Percentiles rank a stretch among this genome's conserved stretches.
These are phyloP conservation scores for Fringilla coelebs DNA, from an alignment of 2,797 vertebrate species.

Conservation along the genomic window DNA sequence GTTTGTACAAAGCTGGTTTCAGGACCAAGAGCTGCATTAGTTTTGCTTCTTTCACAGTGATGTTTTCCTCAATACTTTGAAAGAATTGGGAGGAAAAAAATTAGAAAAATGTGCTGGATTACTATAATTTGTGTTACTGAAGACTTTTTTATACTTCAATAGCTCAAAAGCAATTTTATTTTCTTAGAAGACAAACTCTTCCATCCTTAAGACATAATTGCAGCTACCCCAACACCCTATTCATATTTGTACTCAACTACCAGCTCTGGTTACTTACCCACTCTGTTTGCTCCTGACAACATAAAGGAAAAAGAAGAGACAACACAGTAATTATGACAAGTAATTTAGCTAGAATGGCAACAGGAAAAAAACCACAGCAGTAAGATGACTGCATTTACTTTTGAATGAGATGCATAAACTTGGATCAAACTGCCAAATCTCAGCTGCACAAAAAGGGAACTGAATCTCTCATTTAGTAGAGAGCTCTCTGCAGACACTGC, in stretches of 20 bases:
- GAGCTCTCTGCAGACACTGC: background rate
- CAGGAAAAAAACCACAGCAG: background rate
- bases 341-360: slow-evolving; percentile 33
- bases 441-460: background rate
- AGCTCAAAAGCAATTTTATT: background rate
- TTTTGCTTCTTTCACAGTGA: slow-evolving; percentile 4
- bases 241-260: background rate
- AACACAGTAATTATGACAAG: slow-evolving; percentile 48
- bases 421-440: slow-evolving; percentile 5
- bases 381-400: slow-evolving; percentile 5
- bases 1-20: background rate
- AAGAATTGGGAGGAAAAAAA: background rate
- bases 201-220: background rate
- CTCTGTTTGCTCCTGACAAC: slow-evolving; percentile 81
- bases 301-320: slow-evolving; percentile 61
- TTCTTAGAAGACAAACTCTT: slow-evolving; percentile 21
- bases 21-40: background rate
- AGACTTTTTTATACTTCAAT: background rate
- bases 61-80: slow-evolving; percentile 1
- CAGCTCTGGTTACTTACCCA: slow-evolving; percentile 73
- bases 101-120: background rate
- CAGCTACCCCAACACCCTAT: background rate
- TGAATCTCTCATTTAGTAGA: background rate
- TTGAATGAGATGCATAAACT: slow-evolving; percentile 5
- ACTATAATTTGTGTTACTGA: slow-evolving; percentile 7